Evolutionary conservation across 2,113 vertebrate genomes (phyloP).

Genomic region (Girardinichthys multiradiatus): DNA sequence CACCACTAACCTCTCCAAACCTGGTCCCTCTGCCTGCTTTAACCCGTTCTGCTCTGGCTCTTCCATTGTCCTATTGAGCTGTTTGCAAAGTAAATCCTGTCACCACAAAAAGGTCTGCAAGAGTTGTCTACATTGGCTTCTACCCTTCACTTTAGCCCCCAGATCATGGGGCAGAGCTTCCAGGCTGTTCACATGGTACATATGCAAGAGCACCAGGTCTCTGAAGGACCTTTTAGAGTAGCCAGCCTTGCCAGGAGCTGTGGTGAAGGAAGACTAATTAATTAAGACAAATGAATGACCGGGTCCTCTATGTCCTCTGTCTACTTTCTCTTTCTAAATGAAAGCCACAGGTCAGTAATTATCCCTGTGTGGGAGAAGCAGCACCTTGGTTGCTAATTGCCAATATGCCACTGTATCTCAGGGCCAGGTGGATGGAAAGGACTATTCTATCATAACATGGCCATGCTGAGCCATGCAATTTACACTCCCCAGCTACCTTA

Average conservation of each 20-base stretch:
- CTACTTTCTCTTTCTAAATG: slow-evolving; percentile 65
- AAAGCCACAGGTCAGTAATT: slow-evolving; percentile 80
- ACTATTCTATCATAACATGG: slow-evolving; percentile 2
- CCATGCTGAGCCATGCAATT: slow-evolving; percentile 5
- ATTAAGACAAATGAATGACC: slow-evolving; percentile 77
- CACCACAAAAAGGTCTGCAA: neutral
- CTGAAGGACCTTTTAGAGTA: slow-evolving; percentile 64
- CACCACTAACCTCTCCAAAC: slow-evolving; percentile 80
- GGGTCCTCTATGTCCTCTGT: slow-evolving; percentile 55
- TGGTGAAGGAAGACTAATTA: slow-evolving; percentile 70
- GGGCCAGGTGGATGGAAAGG: slow-evolving; percentile 50
- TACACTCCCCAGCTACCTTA: neutral
- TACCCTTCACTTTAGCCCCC: slow-evolving; percentile 12
- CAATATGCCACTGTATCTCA: slow-evolving; percentile 57
- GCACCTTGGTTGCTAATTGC: slow-evolving; percentile 61
- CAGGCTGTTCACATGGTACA: slow-evolving; percentile 58
- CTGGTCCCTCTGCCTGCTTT: slow-evolving; percentile 60
- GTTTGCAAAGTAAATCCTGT: slow-evolving; percentile 1
- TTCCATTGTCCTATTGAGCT: neutral
- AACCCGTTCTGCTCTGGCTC: slow-evolving; percentile 60
- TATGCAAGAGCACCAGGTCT: slow-evolving; percentile 37
- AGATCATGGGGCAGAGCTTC: slow-evolving; percentile 8
- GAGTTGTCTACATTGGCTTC: slow-evolving; percentile 16
- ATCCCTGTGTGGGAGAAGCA: slow-evolving; percentile 68
- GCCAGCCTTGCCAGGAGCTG: slow-evolving; percentile 70